A percentile compares a stretch with the other conserved stretches of the same genome.
Evolutionary conservation across 2,888 invertebrate species (phyloP).

Genomic region (Pheosia gnoma): DNA sequence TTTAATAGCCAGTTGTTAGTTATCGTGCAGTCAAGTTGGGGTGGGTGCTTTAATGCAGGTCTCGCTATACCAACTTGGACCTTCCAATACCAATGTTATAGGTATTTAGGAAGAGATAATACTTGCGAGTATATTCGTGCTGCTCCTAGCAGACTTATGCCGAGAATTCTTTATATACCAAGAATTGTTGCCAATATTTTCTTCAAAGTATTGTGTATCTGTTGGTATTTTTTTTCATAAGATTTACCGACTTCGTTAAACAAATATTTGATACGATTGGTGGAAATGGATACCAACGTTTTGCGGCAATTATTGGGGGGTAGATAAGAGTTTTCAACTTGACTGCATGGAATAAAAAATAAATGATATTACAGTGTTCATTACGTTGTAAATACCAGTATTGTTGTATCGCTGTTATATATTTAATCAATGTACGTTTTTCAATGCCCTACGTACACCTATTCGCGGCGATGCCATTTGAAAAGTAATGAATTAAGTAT

Average conservation of each 20-base stretch:
- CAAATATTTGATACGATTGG: neutral
- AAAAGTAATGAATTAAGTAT: slow-evolving; percentile 25
- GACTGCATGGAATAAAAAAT: slow-evolving; percentile 57
- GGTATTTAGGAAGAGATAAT: no score
- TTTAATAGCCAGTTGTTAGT: slow-evolving; percentile 50
- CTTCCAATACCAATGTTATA: no score
- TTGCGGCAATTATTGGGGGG: neutral
- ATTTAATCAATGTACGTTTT: slow-evolving; percentile 30
- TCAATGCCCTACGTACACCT: neutral
- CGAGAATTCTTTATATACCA: no score
- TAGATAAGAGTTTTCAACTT: slow-evolving; percentile 35
- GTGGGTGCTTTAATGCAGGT: slow-evolving; percentile 7
- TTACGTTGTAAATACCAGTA: slow-evolving; percentile 70
- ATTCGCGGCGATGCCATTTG: slow-evolving; percentile 11
- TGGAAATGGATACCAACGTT: neutral
- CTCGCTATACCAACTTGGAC: neutral
- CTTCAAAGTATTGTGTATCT: no score
- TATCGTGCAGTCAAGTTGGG: slow-evolving; percentile 55
- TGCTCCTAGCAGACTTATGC: no score
- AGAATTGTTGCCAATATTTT: no score
- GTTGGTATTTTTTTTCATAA: neutral
- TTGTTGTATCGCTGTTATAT: slow-evolving; percentile 59
- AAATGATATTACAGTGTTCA: slow-evolving; percentile 72
- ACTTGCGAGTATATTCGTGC: neutral
- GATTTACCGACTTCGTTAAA: neutral